These are phyloP conservation scores for Chelon labrosus DNA, from an alignment of 2,797 vertebrate species.

Conservation along the genomic window DNA sequence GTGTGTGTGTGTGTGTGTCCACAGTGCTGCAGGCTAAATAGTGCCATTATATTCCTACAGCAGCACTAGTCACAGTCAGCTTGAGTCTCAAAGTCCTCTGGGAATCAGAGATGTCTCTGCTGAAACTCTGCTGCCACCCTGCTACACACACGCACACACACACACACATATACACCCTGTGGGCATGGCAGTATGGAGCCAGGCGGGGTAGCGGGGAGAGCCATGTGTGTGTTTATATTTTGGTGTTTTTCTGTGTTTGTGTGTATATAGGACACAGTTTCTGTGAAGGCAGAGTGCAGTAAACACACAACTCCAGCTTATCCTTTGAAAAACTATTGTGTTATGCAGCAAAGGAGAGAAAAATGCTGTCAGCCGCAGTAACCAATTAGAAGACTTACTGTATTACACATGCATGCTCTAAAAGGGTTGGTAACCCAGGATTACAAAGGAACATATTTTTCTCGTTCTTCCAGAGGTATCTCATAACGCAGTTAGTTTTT, in stretches of 20 bases:
- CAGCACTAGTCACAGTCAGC: conserved; percentile 69
- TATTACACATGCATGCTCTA: conserved; percentile 16
- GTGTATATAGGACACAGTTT: conserved; percentile 26
- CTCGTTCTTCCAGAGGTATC: background rate
- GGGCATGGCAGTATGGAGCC: conserved; percentile 44
- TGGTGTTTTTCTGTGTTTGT: conserved; percentile 38
- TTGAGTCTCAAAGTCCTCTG: conserved; percentile 65
- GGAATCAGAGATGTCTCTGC: conserved; percentile 72
- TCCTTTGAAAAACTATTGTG: conserved; percentile 45
- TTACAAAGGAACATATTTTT: conserved; percentile 11
- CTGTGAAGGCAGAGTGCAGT: conserved; percentile 33
- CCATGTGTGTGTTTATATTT: conserved; percentile 56
- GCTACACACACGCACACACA: conserved; percentile 15
- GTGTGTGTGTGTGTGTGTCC: conserved; percentile 49
- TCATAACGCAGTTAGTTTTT: conserved; percentile 10
- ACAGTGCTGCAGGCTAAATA: conserved; percentile 78
- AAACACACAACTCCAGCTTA: conserved; percentile 41
- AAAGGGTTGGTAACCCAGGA: conserved; percentile 14
- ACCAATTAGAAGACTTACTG: conserved; percentile 37
- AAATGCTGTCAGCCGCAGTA: conserved; percentile 43
- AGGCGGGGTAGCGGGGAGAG: conserved; percentile 42
- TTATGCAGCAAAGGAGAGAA: conserved; percentile 28
- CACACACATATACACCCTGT: background rate
- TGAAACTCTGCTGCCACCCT: conserved; percentile 63
- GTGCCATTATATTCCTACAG: conserved; percentile 74